Conservation (phyloP, 2,888 invertebrate species). For the Oasisia sp. region DNA sequence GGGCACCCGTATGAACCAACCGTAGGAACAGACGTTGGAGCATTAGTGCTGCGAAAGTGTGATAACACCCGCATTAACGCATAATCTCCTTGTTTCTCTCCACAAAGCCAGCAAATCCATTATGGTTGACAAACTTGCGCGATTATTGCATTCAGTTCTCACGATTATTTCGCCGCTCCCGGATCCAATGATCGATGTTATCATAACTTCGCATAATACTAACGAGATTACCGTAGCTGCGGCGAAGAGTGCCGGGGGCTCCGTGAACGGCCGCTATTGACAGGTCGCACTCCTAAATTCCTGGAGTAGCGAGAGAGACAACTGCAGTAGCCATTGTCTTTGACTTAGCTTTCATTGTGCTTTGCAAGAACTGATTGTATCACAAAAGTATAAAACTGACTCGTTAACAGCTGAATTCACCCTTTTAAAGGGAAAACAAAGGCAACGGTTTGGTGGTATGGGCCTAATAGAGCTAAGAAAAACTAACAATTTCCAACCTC, state of each 20-base stretch:
- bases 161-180: neutral
- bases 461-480: too few relatives aligned
- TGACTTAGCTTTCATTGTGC: too few relatives aligned
- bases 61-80: neutral
- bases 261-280: neutral
- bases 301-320: neutral
- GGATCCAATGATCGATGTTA: neutral
- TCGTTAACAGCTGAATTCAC: too few relatives aligned
- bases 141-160: neutral
- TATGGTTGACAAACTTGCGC: neutral
- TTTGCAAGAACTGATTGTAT: too few relatives aligned
- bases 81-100: neutral
- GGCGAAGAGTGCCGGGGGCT: neutral
- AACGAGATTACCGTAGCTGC: too few relatives aligned
- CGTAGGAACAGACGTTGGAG: too few relatives aligned
- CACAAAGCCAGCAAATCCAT: neutral
- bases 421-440: too few relatives aligned
- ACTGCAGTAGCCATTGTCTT: neutral
- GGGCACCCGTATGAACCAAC: too few relatives aligned
- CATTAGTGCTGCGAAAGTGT: neutral
- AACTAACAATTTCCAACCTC: too few relatives aligned
- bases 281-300: neutral
- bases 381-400: too few relatives aligned
- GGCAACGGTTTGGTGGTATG: too few relatives aligned
- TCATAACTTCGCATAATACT: neutral